Conservation (phyloP, 2,888 invertebrate species). For the Scotopteryx bipunctaria region DNA sequence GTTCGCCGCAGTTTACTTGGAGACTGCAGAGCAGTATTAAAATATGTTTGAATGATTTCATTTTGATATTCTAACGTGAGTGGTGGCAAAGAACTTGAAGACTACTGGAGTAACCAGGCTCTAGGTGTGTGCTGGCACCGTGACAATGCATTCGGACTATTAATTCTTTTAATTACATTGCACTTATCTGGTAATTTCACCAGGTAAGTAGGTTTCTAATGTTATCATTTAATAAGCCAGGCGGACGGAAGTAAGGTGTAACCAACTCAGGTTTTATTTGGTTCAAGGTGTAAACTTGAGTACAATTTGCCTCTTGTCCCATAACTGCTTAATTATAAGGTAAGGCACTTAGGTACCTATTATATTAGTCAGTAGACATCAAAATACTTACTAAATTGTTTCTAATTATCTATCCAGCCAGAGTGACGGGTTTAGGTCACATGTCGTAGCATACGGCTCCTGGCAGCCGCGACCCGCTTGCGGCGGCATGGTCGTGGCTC, state of each 20-base stretch:
- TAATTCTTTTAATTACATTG: slow-evolving; percentile 65
- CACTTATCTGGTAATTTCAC: slow-evolving; percentile 51
- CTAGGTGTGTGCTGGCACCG: slow-evolving; percentile 52
- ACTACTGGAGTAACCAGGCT: slow-evolving; percentile 30
- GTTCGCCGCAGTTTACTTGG: slow-evolving; percentile 44
- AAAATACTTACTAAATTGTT: slow-evolving; percentile 1
- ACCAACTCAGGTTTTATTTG: not conserved
- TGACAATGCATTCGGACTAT: slow-evolving; percentile 70
- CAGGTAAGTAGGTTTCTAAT: slow-evolving; percentile 26
- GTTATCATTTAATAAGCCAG: slow-evolving; percentile 12
- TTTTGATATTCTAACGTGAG: slow-evolving; percentile 3
- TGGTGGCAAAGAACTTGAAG: slow-evolving; percentile 19
- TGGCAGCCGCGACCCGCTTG: too few relatives aligned
- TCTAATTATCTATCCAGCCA: slow-evolving; percentile 5
- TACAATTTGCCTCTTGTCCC: not conserved
- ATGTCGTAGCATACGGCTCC: slow-evolving; percentile 39
- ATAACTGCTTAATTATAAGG: not conserved
- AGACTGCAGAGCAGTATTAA: slow-evolving; percentile 33
- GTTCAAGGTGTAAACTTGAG: not conserved
- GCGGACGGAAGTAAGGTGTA: slow-evolving; percentile 21
- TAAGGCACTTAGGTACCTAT: too few relatives aligned
- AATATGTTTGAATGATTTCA: slow-evolving; percentile 30
- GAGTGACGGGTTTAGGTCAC: slow-evolving; percentile 62
- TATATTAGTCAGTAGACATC: not conserved
- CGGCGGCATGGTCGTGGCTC: too few relatives aligned